Conservation (phyloP, 2,888 invertebrate genomes). For the Andrena bucephala region DNA sequence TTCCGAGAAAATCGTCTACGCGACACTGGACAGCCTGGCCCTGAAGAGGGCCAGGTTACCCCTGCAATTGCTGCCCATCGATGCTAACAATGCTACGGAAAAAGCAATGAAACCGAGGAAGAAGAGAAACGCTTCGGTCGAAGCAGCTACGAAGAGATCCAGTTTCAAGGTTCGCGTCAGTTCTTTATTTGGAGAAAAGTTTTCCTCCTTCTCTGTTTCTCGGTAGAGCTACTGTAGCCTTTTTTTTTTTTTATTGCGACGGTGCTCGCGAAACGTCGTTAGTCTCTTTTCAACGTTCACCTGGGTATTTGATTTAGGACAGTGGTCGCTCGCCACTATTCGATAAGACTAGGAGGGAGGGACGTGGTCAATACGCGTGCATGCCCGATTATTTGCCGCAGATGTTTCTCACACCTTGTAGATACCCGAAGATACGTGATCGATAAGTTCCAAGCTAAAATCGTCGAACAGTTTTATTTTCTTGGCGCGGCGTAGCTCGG, state of each 20-base stretch:
- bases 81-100: slow-evolving; percentile 51
- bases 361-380: background rate
- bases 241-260: background rate
- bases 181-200: background rate
- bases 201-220: background rate
- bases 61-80: slow-evolving; percentile 76
- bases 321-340: background rate
- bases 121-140: background rate
- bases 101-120: slow-evolving; percentile 13
- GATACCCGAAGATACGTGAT: too few species aligned
- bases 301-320: background rate
- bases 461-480: background rate
- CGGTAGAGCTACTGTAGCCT: background rate
- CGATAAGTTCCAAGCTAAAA: too few species aligned
- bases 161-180: slow-evolving; percentile 28
- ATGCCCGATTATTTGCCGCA: background rate
- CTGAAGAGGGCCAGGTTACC: slow-evolving; percentile 79
- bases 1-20: slow-evolving; percentile 75
- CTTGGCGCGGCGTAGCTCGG: background rate
- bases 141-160: background rate
- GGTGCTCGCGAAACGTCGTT: background rate
- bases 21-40: slow-evolving; percentile 81
- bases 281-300: too few species aligned
- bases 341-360: background rate
- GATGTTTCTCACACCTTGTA: background rate